Base-by-base conservation (phyloP, 2,113 vertebrate species). In the Sphyrna mokarran region DNA sequence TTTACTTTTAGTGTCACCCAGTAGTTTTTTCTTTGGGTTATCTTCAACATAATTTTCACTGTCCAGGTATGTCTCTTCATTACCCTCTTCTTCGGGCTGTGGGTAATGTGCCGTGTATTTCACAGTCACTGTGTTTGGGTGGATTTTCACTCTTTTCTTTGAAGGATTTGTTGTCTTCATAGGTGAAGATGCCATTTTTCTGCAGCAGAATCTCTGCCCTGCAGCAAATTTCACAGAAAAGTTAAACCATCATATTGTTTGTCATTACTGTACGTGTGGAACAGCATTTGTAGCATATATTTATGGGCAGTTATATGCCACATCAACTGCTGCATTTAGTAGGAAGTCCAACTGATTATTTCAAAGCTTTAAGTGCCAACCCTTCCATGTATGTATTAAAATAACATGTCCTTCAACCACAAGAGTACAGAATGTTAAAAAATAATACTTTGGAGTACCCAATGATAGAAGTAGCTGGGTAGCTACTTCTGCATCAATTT, bases 81-180 rank as follows among this genome's bases (percentile, higher is more conserved):
- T 98, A 2, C 98, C 98, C 95, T 98, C 98, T 95, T 99, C 98
- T 13, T 98, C 99, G 94, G 98, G 98, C 96, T 99, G 99, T 29
- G 98, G 99, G 96, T 98, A 99, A 97, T 99, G 98, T 93, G 98
- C 98, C 96, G 98, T 98, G 7, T 99, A 99, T 97, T 99, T 99
- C 93, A 99, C 99, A 6, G 98, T 99, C 95, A 99, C 98, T 9
- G 98, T 98, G 96, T 98, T 98, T 22, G 99, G 99, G 96, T 99
- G 99, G 97, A 99, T 99, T 98, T 99, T 99, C 87, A 99, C 99
- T 91, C 98, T 97, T 97, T 99, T 99, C 89, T 97, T 98, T 95
- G 98, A 97, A 80, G 98, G 97, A 86, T 98, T 97, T 0, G 89
- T 96, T 97, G 94, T 10, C 43, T 72, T 95, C 16, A 69, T 43